Base-by-base conservation (phyloP, 2,797 vertebrate genomes). In the Tympanoctomys barrerae region DNA sequence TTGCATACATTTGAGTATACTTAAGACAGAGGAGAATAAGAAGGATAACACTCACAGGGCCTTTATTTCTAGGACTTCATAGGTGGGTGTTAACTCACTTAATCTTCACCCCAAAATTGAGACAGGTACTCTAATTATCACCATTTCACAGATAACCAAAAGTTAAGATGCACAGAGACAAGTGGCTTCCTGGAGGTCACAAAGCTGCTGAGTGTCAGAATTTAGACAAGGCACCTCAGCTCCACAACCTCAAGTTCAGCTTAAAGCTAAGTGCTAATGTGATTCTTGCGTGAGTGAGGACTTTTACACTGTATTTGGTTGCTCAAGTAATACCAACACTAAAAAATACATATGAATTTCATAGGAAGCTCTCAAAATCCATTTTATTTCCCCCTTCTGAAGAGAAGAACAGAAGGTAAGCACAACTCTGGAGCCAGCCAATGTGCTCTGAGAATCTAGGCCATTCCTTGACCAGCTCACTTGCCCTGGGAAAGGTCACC, bases 81-180 rank as follows among this genome's bases (percentile, higher is more conserved):
- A 94, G 10, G 68, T 85, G 59, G 22, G 64, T 39, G 71, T 31
- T 83, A 71, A 73, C 26, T 59, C 42, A 31, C n/a, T 80, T 79
- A 62, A 75, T 81, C 39, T 6, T 94, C 36, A 89, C 7, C 3
- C 57, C 80, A 82, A 85, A 31, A 14, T 8, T 46, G 46, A 94
- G 21, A 28, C n/a, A 66, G 8, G 4, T 26, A 59, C 54, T 79
- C 66, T 68, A 73, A 94, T 62, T 78, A 70, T 78, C 54, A 5
- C 31, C 31, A 61, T 66, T 96, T 78, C 28, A 95, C 18, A 79
- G 22, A 90, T 79, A 92, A 90, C 26, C 26, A 88, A 91, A 92
- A 91, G 87, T 70, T 78, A 71, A 94, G 31, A 39, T 46, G 68
- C 31, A 64, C 16, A 73, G n/a, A 90, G 31, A 80, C 68, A 42